Conservation (phyloP, 1,140 invertebrate species). For the Campoletis sonorensis region DNA sequence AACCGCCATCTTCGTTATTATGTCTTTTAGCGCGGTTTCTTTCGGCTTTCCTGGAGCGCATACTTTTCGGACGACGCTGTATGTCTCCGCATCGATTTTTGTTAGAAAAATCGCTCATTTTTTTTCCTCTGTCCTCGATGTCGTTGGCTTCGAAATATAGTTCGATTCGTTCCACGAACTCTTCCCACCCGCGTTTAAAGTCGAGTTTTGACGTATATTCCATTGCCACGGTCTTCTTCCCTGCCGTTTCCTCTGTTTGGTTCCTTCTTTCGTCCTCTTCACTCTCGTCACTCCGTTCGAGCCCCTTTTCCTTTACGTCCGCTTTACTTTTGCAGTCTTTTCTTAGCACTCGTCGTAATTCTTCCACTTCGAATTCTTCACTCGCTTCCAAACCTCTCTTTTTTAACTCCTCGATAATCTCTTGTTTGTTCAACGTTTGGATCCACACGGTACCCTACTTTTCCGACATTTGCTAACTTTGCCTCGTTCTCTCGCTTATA, state of each 20-base stretch:
- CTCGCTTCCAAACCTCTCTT: background rate
- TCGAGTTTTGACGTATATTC: conserved; percentile 37
- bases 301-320: too few relatives aligned
- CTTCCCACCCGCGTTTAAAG: conserved; percentile 21
- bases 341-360: conserved; percentile 26
- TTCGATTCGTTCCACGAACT: conserved; percentile 34
- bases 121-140: conserved; percentile 21
- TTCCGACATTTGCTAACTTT: too few relatives aligned
- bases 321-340: conserved; percentile 11
- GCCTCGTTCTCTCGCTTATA: too few relatives aligned
- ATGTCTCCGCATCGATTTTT: conserved; percentile 42
- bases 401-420: conserved; percentile 24
- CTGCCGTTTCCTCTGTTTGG: too few relatives aligned
- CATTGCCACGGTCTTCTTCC: conserved; percentile 20
- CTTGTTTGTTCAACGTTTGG: conserved; percentile 31
- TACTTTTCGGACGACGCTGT: conserved; percentile 37
- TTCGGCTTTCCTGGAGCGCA: conserved; percentile 30
- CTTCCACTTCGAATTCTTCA: conserved; percentile 11
- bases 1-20: conserved; percentile 34
- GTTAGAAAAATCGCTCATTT: conserved; percentile 33
- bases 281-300: background rate
- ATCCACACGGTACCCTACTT: too few relatives aligned
- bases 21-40: conserved; percentile 5
- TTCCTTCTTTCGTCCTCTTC: background rate
- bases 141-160: conserved; percentile 34